Base-by-base conservation (phyloP, 2,888 invertebrate species). In the Sinotaia quadrata region DNA sequence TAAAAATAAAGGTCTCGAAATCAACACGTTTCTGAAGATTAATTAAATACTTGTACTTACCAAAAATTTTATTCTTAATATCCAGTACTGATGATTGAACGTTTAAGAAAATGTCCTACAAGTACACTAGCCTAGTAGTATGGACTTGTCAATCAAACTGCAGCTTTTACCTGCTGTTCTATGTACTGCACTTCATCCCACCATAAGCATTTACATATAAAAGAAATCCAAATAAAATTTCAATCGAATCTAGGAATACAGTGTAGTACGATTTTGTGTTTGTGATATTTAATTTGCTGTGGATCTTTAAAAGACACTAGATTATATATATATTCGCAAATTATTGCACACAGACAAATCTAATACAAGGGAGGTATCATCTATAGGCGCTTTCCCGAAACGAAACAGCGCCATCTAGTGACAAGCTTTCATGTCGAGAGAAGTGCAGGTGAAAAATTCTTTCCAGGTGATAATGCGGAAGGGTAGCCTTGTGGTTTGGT, bases 71-170 rank as follows among this genome's bases (percentile, higher is more conserved):
- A 27, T 15, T 34, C n/a, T n/a, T 18, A 34, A 24, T 37, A 60
- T 37, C 31, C n/a, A 51, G 24, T 24, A 21, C n/a, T 29, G 52
- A 31, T 21, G 15, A 21, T 21, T 24, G 12, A 31, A 54, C 31
- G 56, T 56, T 21, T 52, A 29, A 18, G 37, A 56, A 56, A 56
- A 44, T 56, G 65, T 56, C 56, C 52, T 54, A 44, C 51, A 34
- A n/a, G 12, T 49, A 49, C 34, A 18, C 10, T 10, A 18, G 41
- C 10, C 41, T 41, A 10, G 41, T 10, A 41, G 10, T 41, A 44
- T n/a, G 44, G 44, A 31, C 56, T 56, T 56, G 65, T 65, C 65
- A 65, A 65, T 65, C 65, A 65, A 56, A 63, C 63, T 10, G 41
- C 27, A 33, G 56, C 56, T 65, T 31, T 47, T 52, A 27, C 18